Conservation (phyloP, 1,140 invertebrate genomes). For the Venturia canescens region DNA sequence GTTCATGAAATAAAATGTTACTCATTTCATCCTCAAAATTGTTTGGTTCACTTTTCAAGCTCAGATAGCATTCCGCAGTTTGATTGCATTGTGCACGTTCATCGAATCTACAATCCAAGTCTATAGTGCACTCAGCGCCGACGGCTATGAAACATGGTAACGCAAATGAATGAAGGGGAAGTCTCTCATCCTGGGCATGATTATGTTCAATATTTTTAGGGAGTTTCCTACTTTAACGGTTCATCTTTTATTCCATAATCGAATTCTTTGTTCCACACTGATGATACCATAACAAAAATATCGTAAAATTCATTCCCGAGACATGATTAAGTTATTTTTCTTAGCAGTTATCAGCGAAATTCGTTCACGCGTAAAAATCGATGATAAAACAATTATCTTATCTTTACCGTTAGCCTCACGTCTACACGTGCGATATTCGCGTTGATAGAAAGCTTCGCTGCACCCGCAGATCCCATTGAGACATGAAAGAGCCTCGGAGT, state of each 20-base stretch:
- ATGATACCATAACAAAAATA: not conserved
- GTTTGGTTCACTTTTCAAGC: not conserved
- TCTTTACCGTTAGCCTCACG: constrained; percentile 57
- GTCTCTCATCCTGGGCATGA: not conserved
- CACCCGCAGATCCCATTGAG: constrained; percentile 58
- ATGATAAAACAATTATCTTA: not conserved
- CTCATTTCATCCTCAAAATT: not conserved
- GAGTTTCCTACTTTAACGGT: too few species aligned
- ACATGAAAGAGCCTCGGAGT: constrained; percentile 59
- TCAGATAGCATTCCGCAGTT: constrained; percentile 14
- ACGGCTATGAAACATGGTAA: constrained; percentile 50
- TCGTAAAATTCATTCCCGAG: not conserved
- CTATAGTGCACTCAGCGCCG: constrained; percentile 57
- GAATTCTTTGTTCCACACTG: not conserved
- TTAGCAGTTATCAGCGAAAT: too few species aligned
- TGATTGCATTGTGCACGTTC: constrained; percentile 46
- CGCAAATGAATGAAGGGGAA: constrained; percentile 34
- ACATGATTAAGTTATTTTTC: too few species aligned
- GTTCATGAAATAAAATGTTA: not conserved
- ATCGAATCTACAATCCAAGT: constrained; percentile 61
- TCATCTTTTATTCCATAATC: too few species aligned
- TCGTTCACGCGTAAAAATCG: not conserved
- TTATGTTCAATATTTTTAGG: too few species aligned
- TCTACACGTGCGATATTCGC: constrained; percentile 66
- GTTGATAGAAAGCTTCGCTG: constrained; percentile 63